A percentile compares a stretch with the other conserved stretches of the same genome.
Conservation (phyloP, 2,797 vertebrate genomes). For the Percopsis omiscomaycus region DNA sequence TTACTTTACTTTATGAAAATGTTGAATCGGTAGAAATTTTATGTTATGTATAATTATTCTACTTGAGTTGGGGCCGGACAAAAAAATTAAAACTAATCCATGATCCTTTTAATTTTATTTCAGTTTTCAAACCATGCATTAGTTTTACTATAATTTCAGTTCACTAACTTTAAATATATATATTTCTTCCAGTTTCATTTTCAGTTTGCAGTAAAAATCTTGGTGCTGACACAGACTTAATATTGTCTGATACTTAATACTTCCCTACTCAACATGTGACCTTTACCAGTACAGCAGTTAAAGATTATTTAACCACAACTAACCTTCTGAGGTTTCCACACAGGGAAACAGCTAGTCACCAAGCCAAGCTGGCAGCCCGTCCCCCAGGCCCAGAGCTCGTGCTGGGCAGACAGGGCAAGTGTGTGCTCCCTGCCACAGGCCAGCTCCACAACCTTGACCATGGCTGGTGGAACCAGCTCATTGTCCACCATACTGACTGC, state of each 20-base stretch:
- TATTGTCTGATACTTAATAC: not conserved
- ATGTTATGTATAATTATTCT: no score
- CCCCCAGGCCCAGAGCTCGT: constrained; percentile 97
- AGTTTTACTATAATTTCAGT: no score
- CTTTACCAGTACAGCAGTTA: not conserved
- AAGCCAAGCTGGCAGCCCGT: constrained; percentile 93
- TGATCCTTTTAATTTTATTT: no score
- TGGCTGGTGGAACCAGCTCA: constrained; percentile 79
- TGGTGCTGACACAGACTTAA: no score
- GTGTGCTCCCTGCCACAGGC: constrained; percentile 93
- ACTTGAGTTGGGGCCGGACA: no score
- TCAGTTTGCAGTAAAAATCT: no score
- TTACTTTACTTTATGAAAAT: no score
- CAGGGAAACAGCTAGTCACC: constrained; percentile 88
- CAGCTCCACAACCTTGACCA: constrained; percentile 83
- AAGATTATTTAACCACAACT: not conserved
- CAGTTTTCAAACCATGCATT: no score
- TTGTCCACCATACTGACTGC: constrained; percentile 83
- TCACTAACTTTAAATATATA: no score
- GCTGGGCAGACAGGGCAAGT: constrained; percentile 85
- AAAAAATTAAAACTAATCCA: no score
- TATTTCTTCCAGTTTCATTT: no score
- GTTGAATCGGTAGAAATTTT: no score
- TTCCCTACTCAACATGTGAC: not conserved
- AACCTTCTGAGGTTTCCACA: constrained; percentile 88